Evolutionary conservation across 2,113 vertebrate species (phyloP), one percentile per base, ranked within the genome.

Genomic region (Misgurnus mizolepis): DNA sequence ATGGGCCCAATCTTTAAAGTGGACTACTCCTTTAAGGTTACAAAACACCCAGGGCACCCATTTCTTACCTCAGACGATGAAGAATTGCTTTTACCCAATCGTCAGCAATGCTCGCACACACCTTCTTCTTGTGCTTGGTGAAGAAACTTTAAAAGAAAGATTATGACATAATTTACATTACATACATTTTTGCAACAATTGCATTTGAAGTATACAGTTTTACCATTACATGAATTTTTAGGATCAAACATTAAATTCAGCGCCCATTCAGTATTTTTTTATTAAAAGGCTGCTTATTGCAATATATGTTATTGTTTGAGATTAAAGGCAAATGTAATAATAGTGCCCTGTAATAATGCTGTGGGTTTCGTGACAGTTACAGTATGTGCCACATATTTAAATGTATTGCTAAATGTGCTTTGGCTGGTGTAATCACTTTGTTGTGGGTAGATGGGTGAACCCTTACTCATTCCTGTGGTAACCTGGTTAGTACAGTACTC

Each of bases 81-180:
- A 93, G 84, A 10, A 9, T 1, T 10, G 15, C 75, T 61, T 49
- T 90, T 82, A 93, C 93, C 93, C 93, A 93, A 41, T 67, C 7
- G 6, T 90, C 88, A 15, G 79, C 17, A 0, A 4, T 18, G 4
- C 39, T 85, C 0, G 86, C 90, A 53, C 92, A 94, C 0, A 92
- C 45, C 61, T 85, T 80, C 0, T 6, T 82, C 7, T 88, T 84
- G 14, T 8, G 79, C 3, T 72, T n/a, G 0, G 89, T 93, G 79
- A 85, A 77, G 76, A 94, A 91, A 75, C 93, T 94, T 22, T 39
- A 88, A 67, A 6, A 55, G 0, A 4, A 22, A 84, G 81, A n/a
- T 47, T 0, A 7, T 80, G 4, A 49, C 6, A 41, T 1, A 65
- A 6, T 22, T 22, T 22, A 22, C 22, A 40, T 34, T 34, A 34